Evolutionary conservation across 2,113 vertebrate species (phyloP).

Genomic region (Clinocottus analis): DNA sequence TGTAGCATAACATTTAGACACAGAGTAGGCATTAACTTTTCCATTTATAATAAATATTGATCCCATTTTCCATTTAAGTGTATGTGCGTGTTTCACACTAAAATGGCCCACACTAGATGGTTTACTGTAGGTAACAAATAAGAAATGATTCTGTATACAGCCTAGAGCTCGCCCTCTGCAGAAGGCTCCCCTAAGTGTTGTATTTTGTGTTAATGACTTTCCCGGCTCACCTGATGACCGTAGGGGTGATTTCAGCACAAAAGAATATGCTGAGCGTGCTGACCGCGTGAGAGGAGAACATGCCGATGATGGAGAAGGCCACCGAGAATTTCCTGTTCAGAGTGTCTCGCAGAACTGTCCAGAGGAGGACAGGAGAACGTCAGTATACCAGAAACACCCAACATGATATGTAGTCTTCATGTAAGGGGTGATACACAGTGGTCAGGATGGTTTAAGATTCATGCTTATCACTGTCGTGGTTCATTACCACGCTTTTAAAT

Average conservation of each 20-base stretch:
- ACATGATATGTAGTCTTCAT: not conserved
- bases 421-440: not conserved
- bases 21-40: not conserved
- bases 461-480: not conserved
- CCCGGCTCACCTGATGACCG: conserved; percentile 92
- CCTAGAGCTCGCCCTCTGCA: not conserved
- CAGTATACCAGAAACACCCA: not conserved
- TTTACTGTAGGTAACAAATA: not conserved
- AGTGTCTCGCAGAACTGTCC: conserved; percentile 91
- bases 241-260: conserved; percentile 97
- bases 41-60: not conserved
- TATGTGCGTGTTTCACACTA: not conserved
- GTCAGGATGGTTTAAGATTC: not conserved
- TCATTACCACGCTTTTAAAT: not conserved
- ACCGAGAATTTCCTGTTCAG: conserved; percentile 96
- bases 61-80: not conserved
- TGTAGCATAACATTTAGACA: not conserved
- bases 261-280: conserved; percentile 98
- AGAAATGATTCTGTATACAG: not conserved
- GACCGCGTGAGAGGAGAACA: conserved; percentile 97
- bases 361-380: not conserved
- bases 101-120: not conserved
- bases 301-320: conserved; percentile 95
- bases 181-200: not conserved
- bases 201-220: not conserved